Conservation (phyloP, 2,888 invertebrate genomes). For the Drosophila fungiperda region DNA sequence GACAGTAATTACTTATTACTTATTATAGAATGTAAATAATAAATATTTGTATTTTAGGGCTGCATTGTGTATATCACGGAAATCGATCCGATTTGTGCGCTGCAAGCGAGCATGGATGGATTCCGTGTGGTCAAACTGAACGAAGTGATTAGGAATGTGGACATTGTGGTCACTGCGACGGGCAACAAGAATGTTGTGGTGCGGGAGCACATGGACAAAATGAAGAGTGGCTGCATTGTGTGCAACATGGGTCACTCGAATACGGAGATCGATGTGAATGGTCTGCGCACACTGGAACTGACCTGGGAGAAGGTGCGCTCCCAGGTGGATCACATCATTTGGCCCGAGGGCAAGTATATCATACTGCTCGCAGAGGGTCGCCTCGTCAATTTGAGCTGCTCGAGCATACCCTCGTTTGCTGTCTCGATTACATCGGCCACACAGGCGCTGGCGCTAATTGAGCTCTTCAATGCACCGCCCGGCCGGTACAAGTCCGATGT, state of each 20-base stretch:
- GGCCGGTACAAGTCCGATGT: slow-evolving; percentile 99
- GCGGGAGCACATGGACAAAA: slow-evolving; percentile 97
- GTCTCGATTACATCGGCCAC: slow-evolving; percentile 99
- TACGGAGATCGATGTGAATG: slow-evolving; percentile 97
- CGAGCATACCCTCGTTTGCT: slow-evolving; percentile 98
- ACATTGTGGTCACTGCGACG: slow-evolving; percentile 98
- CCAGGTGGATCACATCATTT: slow-evolving; percentile 99
- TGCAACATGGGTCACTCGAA: slow-evolving; percentile 99
- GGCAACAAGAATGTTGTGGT: slow-evolving; percentile 99
- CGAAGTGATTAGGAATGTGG: slow-evolving; percentile 96
- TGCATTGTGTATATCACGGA: slow-evolving; percentile 95
- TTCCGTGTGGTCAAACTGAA: slow-evolving; percentile 97
- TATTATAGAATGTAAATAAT: not conserved
- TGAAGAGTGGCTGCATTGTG: slow-evolving; percentile 97
- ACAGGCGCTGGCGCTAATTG: slow-evolving; percentile 98
- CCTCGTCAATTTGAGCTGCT: slow-evolving; percentile 97
- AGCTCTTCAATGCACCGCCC: slow-evolving; percentile 97
- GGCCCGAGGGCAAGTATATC: slow-evolving; percentile 98
- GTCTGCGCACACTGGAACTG: slow-evolving; percentile 95
- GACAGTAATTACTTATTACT: not conserved
- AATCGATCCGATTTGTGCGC: slow-evolving; percentile 98
- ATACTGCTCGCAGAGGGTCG: slow-evolving; percentile 97
- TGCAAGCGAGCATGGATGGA: slow-evolving; percentile 98
- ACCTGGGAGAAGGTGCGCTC: slow-evolving; percentile 99
- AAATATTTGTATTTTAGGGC: slow-evolving; percentile 86